phyloP scores from a whole-genome alignment of 2,888 invertebrate species.

The Athrips mouffetella region DNA sequence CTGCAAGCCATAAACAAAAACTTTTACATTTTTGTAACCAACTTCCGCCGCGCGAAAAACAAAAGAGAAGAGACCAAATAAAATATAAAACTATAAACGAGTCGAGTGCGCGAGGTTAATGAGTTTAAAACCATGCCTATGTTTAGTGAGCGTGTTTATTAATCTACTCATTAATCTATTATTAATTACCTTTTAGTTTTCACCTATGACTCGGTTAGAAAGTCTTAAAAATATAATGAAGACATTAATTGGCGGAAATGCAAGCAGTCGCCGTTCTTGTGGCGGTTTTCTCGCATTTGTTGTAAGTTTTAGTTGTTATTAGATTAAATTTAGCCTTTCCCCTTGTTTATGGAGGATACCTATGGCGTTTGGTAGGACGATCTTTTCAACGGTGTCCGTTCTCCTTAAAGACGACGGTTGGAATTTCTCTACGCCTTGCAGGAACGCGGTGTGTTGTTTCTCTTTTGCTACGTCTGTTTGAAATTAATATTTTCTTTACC shows the following conservation, averaged over 20 bases:
- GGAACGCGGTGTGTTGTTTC: constrained; percentile 86
- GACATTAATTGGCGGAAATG: constrained; percentile 8
- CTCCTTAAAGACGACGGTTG: constrained; percentile 85
- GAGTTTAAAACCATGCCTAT: constrained; percentile 3
- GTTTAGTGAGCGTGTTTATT: not conserved
- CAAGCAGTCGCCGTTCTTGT: not conserved
- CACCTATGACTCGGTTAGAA: not conserved
- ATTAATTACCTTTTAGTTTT: not conserved
- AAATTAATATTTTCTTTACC: constrained; percentile 23
- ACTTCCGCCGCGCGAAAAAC: constrained; percentile 5
- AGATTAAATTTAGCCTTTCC: constrained; percentile 12
- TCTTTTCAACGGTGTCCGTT: constrained; percentile 89
- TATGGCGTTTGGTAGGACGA: constrained; percentile 89
- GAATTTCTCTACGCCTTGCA: constrained; percentile 87
- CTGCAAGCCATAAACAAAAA: constrained; percentile 72
- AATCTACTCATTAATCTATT: not conserved
- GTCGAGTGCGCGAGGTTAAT: no score
- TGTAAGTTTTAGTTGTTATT: constrained; percentile 9
- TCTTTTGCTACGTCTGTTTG: constrained; percentile 84
- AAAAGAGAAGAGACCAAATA: not conserved
- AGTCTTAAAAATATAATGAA: constrained; percentile 5
- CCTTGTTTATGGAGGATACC: constrained; percentile 71
- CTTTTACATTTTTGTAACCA: no score
- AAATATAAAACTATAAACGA: not conserved
- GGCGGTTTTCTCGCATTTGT: constrained; percentile 6